These are phyloP conservation scores for Rutpela maculata DNA, from an alignment of 2,888 invertebrate species.

Conservation along the genomic window DNA sequence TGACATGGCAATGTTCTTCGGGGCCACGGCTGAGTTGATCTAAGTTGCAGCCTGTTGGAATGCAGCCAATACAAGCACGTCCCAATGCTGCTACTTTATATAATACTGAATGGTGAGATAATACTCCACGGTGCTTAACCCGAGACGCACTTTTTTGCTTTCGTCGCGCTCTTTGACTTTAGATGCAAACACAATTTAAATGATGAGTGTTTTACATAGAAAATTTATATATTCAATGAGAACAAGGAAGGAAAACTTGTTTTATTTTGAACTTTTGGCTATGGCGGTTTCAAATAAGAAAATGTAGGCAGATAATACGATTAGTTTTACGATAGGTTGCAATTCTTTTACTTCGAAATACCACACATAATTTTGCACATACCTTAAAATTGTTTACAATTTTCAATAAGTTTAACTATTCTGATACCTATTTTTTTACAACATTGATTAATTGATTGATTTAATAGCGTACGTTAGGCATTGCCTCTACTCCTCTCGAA, in stretches of 20 bases:
- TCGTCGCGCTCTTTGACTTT: constrained; percentile 42
- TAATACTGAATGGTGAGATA: constrained; percentile 64
- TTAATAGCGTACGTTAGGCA: too few relatives aligned
- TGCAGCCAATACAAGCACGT: constrained; percentile 68
- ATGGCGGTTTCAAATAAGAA: too few relatives aligned
- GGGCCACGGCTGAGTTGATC: constrained; percentile 59
- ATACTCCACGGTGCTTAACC: constrained; percentile 64
- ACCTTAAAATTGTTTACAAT: too few relatives aligned
- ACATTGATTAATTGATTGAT: too few relatives aligned
- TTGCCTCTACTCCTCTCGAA: too few relatives aligned
- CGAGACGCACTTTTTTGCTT: constrained; percentile 58
- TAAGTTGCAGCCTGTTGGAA: constrained; percentile 69
- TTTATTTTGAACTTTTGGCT: neutral
- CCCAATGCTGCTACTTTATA: constrained; percentile 58
- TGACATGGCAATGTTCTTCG: constrained; percentile 40
- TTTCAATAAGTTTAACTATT: too few relatives aligned
- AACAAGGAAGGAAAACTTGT: neutral
- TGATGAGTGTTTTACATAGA: constrained; percentile 8
- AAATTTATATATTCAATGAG: neutral
- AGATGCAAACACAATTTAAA: constrained; percentile 35
- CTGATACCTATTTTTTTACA: too few relatives aligned
- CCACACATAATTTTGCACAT: too few relatives aligned
- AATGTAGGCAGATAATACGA: too few relatives aligned
- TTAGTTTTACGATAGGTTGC: too few relatives aligned
- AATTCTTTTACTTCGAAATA: too few relatives aligned